phyloP scores from a whole-genome alignment of 2,797 vertebrate genomes.

The Bovichtus diacanthus region DNA sequence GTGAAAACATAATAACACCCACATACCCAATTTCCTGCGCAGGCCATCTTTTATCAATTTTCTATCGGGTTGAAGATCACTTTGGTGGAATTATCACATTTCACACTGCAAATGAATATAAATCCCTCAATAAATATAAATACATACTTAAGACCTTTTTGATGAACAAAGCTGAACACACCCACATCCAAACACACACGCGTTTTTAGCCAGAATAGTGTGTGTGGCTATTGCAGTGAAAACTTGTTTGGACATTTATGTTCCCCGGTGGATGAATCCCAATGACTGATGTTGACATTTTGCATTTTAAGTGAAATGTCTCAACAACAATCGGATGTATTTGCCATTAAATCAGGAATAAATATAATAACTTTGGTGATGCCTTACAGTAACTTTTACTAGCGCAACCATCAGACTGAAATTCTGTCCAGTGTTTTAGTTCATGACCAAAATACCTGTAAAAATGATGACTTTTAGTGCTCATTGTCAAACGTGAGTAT shows the following conservation, averaged over 20 bases:
- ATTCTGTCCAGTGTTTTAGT: background rate
- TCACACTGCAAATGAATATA: conserved; percentile 34
- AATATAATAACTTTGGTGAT: background rate
- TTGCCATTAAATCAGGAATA: background rate
- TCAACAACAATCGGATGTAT: background rate
- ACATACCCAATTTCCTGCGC: conserved; percentile 15
- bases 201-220: background rate
- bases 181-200: background rate
- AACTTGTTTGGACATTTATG: background rate
- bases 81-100: conserved; percentile 52
- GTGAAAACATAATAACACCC: conserved; percentile 11
- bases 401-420: background rate
- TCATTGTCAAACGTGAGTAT: background rate
- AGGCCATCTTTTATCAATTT: conserved; percentile 43
- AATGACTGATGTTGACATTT: background rate
- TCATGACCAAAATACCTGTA: background rate
- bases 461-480: no score
- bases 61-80: conserved; percentile 39
- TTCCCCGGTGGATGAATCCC: background rate
- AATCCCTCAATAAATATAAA: conserved; percentile 63
- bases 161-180: conserved; percentile 28
- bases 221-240: background rate
- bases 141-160: conserved; percentile 35
- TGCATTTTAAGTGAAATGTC: background rate
- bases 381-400: background rate